Base-by-base conservation (phyloP, 2,113 vertebrate genomes). In the Dromas ardeola region DNA sequence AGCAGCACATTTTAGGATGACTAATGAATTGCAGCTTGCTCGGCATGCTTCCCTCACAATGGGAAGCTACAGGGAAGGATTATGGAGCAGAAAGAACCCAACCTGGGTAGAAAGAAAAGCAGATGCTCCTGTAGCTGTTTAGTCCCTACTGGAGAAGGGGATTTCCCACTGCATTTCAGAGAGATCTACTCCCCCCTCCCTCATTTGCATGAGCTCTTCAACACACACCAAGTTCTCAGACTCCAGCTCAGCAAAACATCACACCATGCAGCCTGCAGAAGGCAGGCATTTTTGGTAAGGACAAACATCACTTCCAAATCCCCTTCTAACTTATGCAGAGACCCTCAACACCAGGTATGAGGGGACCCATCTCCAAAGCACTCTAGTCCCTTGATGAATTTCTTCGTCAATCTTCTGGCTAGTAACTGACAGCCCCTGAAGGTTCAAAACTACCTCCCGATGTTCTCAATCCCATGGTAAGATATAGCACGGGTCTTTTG, bases 21-120 rank as follows among this genome's bases (percentile, higher is more conserved):
- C 63, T 92, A 92, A 86, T 21, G 15, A 83, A 91, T 45, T 85
- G 38, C 92, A 78, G 52, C 32, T 90, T 87, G 47, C 38, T 80
- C 15, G 3, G 42, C 55, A 88, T 34, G 21, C 45, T 93, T 92
- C 59, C 55, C 32, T 90, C 84, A 13, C 14, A 40, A 12, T 81
- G 56, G 26, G 50, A 52, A 27, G 34, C 70, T 50, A 67, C 2
- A 0, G 40, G 55, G 38, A 81, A 96, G 18, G 65, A 94, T 95
- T 88, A 89, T 6, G 1, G 56, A 77, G 45, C 55, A 47, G 58
- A 78, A 93, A 84, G 84, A 95, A 52, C 40, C 38, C 67, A 91
- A 4, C 12, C 55, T n/a, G 25, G 36, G 12, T 67, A 83, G 79
- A 90, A 91, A 79, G 34, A 55, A 53, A 79, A 91, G 62, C 13